These are phyloP conservation scores for Lasioglossum villosulum DNA, from an alignment of 2,888 invertebrate genomes.

Conservation along the genomic window DNA sequence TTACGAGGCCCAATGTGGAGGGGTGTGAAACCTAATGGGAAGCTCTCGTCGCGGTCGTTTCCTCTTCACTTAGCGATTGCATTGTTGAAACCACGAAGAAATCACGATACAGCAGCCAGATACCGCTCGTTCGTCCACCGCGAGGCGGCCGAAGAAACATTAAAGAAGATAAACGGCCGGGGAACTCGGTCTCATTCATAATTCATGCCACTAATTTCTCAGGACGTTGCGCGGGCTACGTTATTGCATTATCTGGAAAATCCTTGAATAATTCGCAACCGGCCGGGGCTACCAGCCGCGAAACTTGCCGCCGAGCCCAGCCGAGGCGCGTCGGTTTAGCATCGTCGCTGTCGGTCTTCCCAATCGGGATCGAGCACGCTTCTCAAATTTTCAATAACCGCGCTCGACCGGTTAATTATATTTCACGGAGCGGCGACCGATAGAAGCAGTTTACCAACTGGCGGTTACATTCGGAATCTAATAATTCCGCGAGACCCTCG, in stretches of 20 bases:
- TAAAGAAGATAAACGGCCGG: conserved; percentile 73
- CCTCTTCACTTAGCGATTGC: not conserved
- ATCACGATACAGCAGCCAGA: conserved; percentile 31
- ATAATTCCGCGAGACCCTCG: conserved; percentile 56
- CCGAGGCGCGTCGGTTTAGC: not conserved
- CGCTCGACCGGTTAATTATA: not conserved
- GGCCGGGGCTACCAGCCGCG: conserved; percentile 48
- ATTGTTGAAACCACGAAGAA: conserved; percentile 4
- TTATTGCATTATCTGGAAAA: conserved; percentile 73
- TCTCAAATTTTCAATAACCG: conserved; percentile 15
- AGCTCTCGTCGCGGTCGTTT: not conserved
- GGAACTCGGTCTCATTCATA: conserved; percentile 71
- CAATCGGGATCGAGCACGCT: not conserved
- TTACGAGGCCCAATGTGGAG: not conserved
- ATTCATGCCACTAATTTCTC: conserved; percentile 74
- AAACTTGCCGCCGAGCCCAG: conserved; percentile 31
- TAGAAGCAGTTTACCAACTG: not conserved
- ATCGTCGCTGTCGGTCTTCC: not conserved
- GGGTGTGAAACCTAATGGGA: not conserved
- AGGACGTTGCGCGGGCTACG: conserved; percentile 62
- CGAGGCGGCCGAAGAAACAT: conserved; percentile 63
- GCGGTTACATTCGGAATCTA: conserved; percentile 43
- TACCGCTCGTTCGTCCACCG: conserved; percentile 29
- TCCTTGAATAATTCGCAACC: conserved; percentile 73
- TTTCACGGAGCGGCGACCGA: not conserved